Evolutionary conservation across 1,140 invertebrate genomes (phyloP).

Genomic region (Penaeus chinensis): DNA sequence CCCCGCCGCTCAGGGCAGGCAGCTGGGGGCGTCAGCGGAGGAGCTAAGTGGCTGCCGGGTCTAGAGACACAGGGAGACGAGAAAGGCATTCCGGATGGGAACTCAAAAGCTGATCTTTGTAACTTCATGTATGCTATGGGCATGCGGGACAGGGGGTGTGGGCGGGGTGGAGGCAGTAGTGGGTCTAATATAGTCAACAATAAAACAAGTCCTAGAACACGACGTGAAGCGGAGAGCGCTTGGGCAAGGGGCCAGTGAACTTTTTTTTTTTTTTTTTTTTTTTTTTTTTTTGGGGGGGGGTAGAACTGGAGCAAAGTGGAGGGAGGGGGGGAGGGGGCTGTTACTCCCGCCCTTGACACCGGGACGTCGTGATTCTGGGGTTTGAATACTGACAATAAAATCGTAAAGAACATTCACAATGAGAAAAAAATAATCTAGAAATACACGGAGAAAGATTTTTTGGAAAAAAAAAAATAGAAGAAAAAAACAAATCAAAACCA

Average conservation of each 20-base stretch:
- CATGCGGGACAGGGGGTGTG: conserved; percentile 23
- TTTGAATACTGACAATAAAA: too few relatives aligned
- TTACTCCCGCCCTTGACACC: too few relatives aligned
- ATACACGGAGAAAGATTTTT: too few relatives aligned
- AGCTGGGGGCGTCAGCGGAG: not conserved
- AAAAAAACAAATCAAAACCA: too few relatives aligned
- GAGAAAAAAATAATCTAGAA: too few relatives aligned
- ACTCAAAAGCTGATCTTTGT: not conserved
- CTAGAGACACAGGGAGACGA: conserved; percentile 5
- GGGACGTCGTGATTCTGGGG: too few relatives aligned
- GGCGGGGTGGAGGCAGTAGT: conserved; percentile 7
- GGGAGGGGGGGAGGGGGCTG: not conserved
- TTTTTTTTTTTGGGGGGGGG: not conserved
- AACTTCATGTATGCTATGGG: not conserved
- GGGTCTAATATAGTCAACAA: not conserved
- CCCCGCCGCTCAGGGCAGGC: not conserved
- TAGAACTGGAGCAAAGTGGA: conserved; percentile 4
- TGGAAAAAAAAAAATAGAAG: too few relatives aligned
- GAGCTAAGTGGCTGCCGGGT: not conserved
- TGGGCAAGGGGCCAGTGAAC: too few relatives aligned
- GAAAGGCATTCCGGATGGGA: not conserved
- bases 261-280: too few relatives aligned
- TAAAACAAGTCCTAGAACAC: too few relatives aligned
- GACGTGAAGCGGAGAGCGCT: too few relatives aligned
- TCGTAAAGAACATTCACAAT: too few relatives aligned